Base-by-base conservation (phyloP, 2,113 vertebrate species). In the Antechinus stuartii region DNA sequence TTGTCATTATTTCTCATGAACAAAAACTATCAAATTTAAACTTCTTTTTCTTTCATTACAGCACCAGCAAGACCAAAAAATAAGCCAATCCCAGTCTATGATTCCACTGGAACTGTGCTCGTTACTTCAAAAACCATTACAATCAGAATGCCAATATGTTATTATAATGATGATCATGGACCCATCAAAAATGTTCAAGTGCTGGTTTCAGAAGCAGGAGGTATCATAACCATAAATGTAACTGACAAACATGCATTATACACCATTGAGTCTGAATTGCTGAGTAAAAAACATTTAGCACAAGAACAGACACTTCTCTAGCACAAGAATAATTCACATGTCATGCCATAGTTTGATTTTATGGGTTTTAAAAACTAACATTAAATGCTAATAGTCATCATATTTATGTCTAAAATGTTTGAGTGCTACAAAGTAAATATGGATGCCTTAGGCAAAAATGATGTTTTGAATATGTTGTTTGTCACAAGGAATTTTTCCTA, bases 181-280 rank as follows among this genome's bases (percentile, higher is more conserved):
- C 99, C 99, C 95, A 99, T 99, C 93, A 98, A 98, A 98, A 99
- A 98, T 98, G 99, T 99, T 57, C 99, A 99, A 98, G 99, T 99
- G 98, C 99, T 99, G 97, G 99, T 99, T 94, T 98, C 99, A 90
- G 99, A 99, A 98, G 98, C 99, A 84, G 99, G 99, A 99, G 99
- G 99, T 99, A 99, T 54, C 57, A 27, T 56, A 94, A 97, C 54
- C 53, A 22, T 61, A 93, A 97, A 96, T 97, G 95, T 96, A 89
- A 84, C 68, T 42, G n/a, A 84, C 1, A 42, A 96, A 56, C 8
- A 96, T 97, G 1, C 53, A 42, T 96, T 84, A 2, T 92, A 96
- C 96, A 54, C 23, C 30, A 0, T 92, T 57, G 57, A 91, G 26
- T 89, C 35, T 53, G 50, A 91, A 91, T 47, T 93, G 27, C 27